Conservation (phyloP, 2,888 invertebrate species). For the Schrankia costaestrigalis region DNA sequence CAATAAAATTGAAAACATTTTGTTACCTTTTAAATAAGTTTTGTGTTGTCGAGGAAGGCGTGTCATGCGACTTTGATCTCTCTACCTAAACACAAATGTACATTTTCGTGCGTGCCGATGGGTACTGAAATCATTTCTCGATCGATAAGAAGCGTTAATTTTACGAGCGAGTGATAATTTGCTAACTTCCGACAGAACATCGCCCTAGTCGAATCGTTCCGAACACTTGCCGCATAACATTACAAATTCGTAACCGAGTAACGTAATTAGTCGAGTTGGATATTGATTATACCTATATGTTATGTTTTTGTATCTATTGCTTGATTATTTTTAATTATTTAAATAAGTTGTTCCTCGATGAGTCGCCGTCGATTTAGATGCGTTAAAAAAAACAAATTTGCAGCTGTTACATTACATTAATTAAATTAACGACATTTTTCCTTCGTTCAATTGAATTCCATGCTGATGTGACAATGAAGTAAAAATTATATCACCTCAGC, state of each 20-base stretch:
- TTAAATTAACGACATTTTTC: constrained; percentile 31
- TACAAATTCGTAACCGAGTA: constrained; percentile 56
- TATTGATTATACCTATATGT: constrained; percentile 26
- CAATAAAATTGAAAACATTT: constrained; percentile 81
- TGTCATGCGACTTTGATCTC: constrained; percentile 57
- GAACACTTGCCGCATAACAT: constrained; percentile 71
- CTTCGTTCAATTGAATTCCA: constrained; percentile 24
- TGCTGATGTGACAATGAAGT: constrained; percentile 16
- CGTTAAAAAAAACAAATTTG: constrained; percentile 24
- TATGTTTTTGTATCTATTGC: constrained; percentile 21
- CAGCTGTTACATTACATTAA: constrained; percentile 31
- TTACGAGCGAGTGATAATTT: constrained; percentile 81
- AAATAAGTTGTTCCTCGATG: constrained; percentile 29
- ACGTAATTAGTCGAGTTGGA: constrained; percentile 47
- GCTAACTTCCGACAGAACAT: constrained; percentile 79
- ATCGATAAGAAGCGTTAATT: constrained; percentile 80
- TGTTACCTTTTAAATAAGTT: constrained; percentile 80
- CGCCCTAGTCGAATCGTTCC: constrained; percentile 76
- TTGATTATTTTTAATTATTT: constrained; percentile 25
- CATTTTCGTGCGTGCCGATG: constrained; percentile 47
- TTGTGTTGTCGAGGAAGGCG: constrained; percentile 43
- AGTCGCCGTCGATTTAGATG: constrained; percentile 13
- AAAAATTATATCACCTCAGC: constrained; percentile 24
- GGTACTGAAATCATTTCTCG: constrained; percentile 70
- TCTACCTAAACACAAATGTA: constrained; percentile 48